phyloP scores from a whole-genome alignment of 1,140 invertebrate species.

The Anastrepha ludens region DNA sequence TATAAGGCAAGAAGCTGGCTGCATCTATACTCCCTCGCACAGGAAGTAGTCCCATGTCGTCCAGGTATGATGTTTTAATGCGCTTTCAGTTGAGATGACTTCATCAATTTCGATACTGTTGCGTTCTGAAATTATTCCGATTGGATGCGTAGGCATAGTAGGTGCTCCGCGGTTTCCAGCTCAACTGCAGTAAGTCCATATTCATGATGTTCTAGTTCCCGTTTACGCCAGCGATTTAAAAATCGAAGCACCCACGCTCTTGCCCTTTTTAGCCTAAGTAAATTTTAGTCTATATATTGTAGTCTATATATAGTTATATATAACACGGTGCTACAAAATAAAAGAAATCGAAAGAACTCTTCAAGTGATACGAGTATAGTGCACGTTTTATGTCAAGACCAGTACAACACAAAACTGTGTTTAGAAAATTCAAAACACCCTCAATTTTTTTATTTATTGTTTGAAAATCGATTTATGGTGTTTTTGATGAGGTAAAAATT shows the following conservation, averaged over 20 bases:
- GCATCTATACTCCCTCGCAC: slow-evolving; percentile 30
- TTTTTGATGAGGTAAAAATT: too few species aligned
- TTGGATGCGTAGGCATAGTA: slow-evolving; percentile 18
- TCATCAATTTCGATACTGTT: background rate
- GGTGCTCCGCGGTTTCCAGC: background rate
- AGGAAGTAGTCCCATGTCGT: background rate
- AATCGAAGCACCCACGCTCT: too few species aligned
- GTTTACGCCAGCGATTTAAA: background rate
- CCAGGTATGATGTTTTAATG: slow-evolving; percentile 10
- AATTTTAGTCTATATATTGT: too few species aligned
- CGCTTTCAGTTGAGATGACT: background rate
- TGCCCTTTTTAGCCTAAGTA: background rate
- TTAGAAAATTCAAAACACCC: too few species aligned
- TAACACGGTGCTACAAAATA: too few species aligned
- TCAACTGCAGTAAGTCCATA: slow-evolving; percentile 15
- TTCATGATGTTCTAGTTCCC: background rate
- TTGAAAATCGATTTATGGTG: too few species aligned
- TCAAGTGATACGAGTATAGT: too few species aligned
- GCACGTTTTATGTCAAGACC: too few species aligned
- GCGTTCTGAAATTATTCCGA: slow-evolving; percentile 10
- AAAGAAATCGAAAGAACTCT: too few species aligned
- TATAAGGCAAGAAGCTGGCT: background rate
- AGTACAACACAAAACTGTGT: too few species aligned
- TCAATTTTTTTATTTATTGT: too few species aligned
- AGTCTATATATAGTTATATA: too few species aligned